Base-by-base conservation (phyloP, 2,888 invertebrate genomes). In the Agriopis marginaria region DNA sequence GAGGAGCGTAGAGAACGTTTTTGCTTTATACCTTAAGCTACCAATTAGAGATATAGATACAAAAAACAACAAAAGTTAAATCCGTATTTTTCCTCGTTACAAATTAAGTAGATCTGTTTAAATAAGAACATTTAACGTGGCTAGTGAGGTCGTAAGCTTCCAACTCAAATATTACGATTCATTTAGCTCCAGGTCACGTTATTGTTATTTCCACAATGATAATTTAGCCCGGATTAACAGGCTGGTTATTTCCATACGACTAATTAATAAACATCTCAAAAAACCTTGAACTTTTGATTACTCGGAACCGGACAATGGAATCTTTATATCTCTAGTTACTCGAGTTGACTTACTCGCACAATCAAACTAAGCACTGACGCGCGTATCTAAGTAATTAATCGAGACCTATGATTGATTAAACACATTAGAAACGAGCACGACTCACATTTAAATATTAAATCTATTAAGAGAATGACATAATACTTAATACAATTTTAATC, bases 301-400 rank as follows among this genome's bases (percentile, higher is more conserved):
- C 86, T 70, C 73, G 66, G 81, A 87, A 87, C 81, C 86, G 91
- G 91, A 93, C 94, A 93, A 93, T 92, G 80, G 89, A 79, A 82
- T 90, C 83, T 88, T 89, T 92, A 89, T 53, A 64, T 65, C 61
- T 63, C 55, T 65, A 56, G 61, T 56, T 68, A 65, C 56, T 51
- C 61, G 53, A 54, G 56, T 66, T 44, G 51, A 68, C 45, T 40
- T 47, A 62, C 61, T 61, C 23, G 58, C 56, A 58, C 69, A 55
- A 49, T 55, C 70, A 60, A 59, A 50, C 56, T 65, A 66, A 68
- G 84, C 83, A 89, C 86, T 83, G 47, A 47, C 47, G 47, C 83
- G 84, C 90, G 83, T 93, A 93, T 93, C 93, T 91, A 76, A 85
- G 90, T 93, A 94, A 94, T 93, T 94, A 94, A 94, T 94, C 93